These are phyloP conservation scores for Cynodonichthys magdalenae DNA, from an alignment of 2,797 vertebrate genomes.

Conservation along the genomic window DNA sequence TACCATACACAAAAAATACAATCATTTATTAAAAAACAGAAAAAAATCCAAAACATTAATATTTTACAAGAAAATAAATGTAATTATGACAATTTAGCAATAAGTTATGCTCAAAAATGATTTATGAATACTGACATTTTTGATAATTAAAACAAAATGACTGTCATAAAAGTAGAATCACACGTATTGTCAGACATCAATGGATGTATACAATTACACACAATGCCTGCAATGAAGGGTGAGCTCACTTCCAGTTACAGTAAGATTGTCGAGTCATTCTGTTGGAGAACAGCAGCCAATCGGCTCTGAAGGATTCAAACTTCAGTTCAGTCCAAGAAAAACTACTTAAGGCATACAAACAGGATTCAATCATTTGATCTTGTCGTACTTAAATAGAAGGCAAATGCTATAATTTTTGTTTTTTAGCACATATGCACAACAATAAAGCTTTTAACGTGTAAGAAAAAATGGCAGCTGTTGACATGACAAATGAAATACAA, in stretches of 20 bases:
- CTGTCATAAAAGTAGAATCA: neutral
- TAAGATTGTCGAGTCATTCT: constrained; percentile 48
- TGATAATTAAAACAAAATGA: constrained; percentile 16
- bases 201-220: constrained; percentile 8
- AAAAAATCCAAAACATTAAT: too few species aligned
- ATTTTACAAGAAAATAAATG: constrained; percentile 20
- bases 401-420: neutral
- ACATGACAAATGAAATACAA: constrained; percentile 11
- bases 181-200: constrained; percentile 20
- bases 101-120: neutral
- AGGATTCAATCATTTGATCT: neutral
- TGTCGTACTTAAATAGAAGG: neutral
- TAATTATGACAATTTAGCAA: constrained; percentile 48
- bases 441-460: constrained; percentile 2
- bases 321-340: constrained; percentile 6
- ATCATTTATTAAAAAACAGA: constrained; percentile 31
- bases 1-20: constrained; percentile 40
- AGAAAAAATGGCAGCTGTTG: neutral
- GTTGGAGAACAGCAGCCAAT: constrained; percentile 10
- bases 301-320: constrained; percentile 10
- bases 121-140: constrained; percentile 1
- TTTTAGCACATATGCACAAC: neutral
- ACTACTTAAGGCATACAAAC: constrained; percentile 32
- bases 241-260: constrained; percentile 35
- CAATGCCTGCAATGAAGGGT: constrained; percentile 28